Evolutionary conservation across 2,888 invertebrate species (phyloP).

Genomic region (Coremacera marginata): DNA sequence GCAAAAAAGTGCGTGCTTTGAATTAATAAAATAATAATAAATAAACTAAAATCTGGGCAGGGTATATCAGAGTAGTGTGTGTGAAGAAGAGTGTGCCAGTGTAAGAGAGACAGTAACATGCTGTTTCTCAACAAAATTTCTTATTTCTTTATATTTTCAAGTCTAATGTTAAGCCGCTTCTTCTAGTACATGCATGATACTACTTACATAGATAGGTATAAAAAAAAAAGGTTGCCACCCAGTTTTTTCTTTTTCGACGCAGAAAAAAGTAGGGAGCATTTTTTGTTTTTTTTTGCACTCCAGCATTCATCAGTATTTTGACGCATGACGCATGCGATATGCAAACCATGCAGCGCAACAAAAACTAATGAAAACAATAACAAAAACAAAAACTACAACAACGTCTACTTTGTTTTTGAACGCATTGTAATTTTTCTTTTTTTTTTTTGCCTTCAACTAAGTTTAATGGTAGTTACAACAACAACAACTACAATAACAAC

Average conservation of each 20-base stretch:
- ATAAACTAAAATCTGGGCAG: background rate
- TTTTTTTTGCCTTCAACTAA: conserved; percentile 9
- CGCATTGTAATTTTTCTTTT: conserved; percentile 2
- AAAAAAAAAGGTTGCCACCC: conserved; percentile 54
- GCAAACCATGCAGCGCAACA: conserved; percentile 11
- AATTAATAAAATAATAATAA: conserved; percentile 54
- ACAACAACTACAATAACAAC: conserved; percentile 18
- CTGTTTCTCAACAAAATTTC: background rate
- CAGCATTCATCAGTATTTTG: conserved; percentile 41
- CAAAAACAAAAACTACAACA: no score
- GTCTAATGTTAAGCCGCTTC: background rate
- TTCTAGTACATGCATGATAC: background rate
- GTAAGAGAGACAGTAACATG: background rate
- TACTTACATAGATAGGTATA: background rate
- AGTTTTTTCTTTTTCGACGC: conserved; percentile 44
- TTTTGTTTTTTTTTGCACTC: background rate
- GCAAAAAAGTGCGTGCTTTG: conserved; percentile 54
- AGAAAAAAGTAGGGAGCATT: no score
- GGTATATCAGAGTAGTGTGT: background rate
- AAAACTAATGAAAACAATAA: background rate
- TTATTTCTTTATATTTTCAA: background rate
- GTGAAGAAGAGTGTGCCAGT: background rate
- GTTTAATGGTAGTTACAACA: background rate
- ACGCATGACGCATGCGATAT: conserved; percentile 50
- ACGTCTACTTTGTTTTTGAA: no score